A percentile compares a stretch with the other conserved stretches of the same genome.
Evolutionary conservation across 2,113 vertebrate genomes (phyloP).

Genomic region (Periophthalmus modestus): DNA sequence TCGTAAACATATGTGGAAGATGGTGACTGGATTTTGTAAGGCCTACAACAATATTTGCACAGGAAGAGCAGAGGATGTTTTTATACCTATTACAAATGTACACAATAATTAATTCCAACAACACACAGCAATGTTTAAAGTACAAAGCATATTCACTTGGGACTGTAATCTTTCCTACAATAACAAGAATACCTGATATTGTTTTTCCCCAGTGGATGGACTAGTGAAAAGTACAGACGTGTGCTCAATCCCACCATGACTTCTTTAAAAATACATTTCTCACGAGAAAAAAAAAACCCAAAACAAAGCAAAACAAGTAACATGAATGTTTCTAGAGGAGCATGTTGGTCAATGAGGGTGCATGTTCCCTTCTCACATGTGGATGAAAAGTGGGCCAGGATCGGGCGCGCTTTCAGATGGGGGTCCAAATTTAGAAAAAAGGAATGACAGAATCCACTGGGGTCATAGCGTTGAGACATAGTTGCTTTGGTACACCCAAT

Average conservation of each 20-base stretch:
- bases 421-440: conserved; percentile 50
- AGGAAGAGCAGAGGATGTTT: no score
- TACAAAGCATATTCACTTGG: neutral
- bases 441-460: conserved; percentile 49
- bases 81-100: no score
- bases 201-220: no score
- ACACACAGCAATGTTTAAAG: neutral
- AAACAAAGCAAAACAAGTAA: no score
- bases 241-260: neutral
- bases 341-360: conserved; percentile 17
- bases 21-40: no score
- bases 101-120: neutral
- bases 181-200: neutral
- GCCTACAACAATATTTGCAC: no score
- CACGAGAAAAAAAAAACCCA: neutral
- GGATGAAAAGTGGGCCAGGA: conserved; percentile 54
- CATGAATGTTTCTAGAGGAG: neutral
- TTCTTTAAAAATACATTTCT: neutral
- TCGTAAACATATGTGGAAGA: no score
- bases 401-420: conserved; percentile 44
- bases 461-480: conserved; percentile 57
- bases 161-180: neutral
- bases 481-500: conserved; percentile 58
- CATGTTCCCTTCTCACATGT: conserved; percentile 24
- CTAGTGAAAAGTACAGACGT: neutral